Evolutionary conservation across 2,797 vertebrate genomes (phyloP), one percentile per base, ranked within the genome.

Genomic region (Scomberomorus guttatus): DNA sequence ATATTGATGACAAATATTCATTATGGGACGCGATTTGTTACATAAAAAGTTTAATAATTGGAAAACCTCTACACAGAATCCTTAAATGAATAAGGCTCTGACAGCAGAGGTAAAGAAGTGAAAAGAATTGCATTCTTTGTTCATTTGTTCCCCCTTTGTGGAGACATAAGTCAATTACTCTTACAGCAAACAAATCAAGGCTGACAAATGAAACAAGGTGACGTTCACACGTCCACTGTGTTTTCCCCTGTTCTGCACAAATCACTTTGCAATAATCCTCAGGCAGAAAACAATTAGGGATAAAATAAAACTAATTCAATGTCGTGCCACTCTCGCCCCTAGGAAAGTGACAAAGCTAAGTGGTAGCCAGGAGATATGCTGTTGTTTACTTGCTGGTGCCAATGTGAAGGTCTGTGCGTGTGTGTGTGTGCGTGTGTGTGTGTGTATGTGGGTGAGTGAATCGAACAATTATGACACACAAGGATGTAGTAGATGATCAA

Each of bases 231-330:
- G 76, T 83, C 87, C 86, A 48, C 72, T 51, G 72, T 81, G 84
- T 87, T 88, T 86, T 76, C 73, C 72, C 50, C 75, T 3, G 68
- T 73, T 75, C 54, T 0, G n/a, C 88, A 84, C 84, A 92, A 93
- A 93, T 92, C 77, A 77, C 87, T 87, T 70, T 78, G 80, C 89
- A 91, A 89, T 90, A 90, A 93, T 91, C 91, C 85, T 77, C 39
- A 0, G 88, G 90, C 87, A 75, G 66, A 85, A 93, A 93, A 93
- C 91, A 93, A 94, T 93, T 93, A 93, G 72, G 77, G 81, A 87
- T 83, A 65, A 86, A 86, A 90, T 88, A 90, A 91, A 89, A 87
- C 70, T 80, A 87, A 91, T 90, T 91, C 85, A 87, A 75, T 89
- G 82, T 52, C 37, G 69, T 83, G 86, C 82, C 84, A 80, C 81